These are phyloP conservation scores for Graphium colonna DNA, from an alignment of 2,888 invertebrate genomes.

Conservation along the genomic window DNA sequence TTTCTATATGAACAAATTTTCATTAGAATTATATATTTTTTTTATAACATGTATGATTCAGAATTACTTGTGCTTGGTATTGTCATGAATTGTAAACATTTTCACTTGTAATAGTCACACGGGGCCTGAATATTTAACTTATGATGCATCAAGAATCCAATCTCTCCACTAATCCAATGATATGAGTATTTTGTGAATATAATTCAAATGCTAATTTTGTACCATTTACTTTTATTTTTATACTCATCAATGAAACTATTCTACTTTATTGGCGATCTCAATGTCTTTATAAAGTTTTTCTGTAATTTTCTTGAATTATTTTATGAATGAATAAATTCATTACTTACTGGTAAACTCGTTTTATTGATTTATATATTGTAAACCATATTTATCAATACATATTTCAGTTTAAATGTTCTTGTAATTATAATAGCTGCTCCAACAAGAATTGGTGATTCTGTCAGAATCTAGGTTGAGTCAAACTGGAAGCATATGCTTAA, in stretches of 20 bases:
- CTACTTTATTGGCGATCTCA: slow-evolving; percentile 15
- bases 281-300: slow-evolving; percentile 7
- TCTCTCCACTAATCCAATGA: neutral
- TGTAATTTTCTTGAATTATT: slow-evolving; percentile 2
- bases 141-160: neutral
- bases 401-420: too few relatives aligned
- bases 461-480: too few relatives aligned
- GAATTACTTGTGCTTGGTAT: too few relatives aligned
- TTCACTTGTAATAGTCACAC: neutral
- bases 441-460: too few relatives aligned
- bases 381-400: neutral
- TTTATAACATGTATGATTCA: too few relatives aligned
- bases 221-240: slow-evolving; percentile 9
- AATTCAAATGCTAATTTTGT: neutral
- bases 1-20: neutral
- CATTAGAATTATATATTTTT: too few relatives aligned
- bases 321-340: slow-evolving; percentile 13
- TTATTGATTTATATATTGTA: too few relatives aligned
- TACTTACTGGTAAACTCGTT: neutral
- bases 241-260: slow-evolving; percentile 5
- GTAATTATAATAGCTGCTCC: too few relatives aligned
- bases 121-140: neutral
- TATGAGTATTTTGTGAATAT: neutral
- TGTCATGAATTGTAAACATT: neutral
- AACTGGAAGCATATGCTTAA: too few relatives aligned